Evolutionary conservation across 2,797 vertebrate species (phyloP).

Genomic region (Falco rusticolus): DNA sequence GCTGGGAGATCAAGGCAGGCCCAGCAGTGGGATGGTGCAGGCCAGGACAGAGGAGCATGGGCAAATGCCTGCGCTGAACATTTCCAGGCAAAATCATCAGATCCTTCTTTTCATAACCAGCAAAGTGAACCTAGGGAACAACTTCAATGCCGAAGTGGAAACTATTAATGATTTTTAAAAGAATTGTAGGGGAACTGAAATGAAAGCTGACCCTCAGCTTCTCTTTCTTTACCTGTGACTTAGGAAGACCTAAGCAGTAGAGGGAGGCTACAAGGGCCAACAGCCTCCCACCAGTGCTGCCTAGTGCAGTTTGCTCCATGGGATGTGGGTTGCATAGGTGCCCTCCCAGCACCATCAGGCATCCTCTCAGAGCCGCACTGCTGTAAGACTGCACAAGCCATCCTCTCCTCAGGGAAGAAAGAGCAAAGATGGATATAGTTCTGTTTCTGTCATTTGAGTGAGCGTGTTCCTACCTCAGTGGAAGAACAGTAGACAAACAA

Average conservation of each 20-base stretch:
- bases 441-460: background rate
- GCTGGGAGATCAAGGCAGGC: background rate
- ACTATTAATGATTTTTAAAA: background rate
- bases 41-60: background rate
- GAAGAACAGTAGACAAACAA: background rate
- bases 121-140: background rate
- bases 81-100: background rate
- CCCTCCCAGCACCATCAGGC: background rate
- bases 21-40: background rate
- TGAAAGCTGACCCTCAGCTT: background rate
- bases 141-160: background rate
- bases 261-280: background rate
- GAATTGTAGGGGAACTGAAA: background rate
- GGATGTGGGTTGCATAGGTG: background rate
- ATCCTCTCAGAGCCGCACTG: background rate
- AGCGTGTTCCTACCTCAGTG: background rate
- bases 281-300: background rate
- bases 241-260: background rate
- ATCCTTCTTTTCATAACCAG: background rate
- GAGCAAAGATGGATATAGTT: background rate
- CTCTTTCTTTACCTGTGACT: background rate
- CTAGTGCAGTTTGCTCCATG: background rate
- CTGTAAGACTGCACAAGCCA: background rate
- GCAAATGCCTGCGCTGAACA: background rate
- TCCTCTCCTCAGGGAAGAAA: background rate